A percentile compares a stretch with the other conserved stretches of the same genome.
These are phyloP conservation scores for Malacoraja senta DNA, from an alignment of 2,797 vertebrate species.

Conservation along the genomic window DNA sequence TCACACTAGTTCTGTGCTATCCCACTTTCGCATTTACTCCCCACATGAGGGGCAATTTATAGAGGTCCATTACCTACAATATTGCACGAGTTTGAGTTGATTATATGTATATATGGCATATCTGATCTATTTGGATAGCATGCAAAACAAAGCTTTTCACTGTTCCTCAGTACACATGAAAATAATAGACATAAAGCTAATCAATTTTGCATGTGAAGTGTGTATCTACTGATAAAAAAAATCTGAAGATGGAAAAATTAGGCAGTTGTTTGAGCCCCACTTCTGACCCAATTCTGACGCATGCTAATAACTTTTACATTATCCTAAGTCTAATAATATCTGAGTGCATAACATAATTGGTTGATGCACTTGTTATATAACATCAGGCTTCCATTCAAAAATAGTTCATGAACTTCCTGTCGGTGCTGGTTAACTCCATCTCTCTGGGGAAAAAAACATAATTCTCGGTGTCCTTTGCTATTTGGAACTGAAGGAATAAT, in stretches of 20 bases:
- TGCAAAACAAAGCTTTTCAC: too few relatives aligned
- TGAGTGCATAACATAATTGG: not conserved
- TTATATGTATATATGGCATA: too few relatives aligned
- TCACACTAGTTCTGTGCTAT: too few relatives aligned
- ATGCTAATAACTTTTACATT: not conserved
- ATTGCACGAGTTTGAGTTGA: too few relatives aligned
- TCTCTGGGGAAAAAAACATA: not conserved
- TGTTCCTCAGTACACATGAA: too few relatives aligned
- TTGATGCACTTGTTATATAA: not conserved
- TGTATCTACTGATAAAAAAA: not conserved
- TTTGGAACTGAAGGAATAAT: slow-evolving; percentile 13
- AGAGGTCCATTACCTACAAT: too few relatives aligned
- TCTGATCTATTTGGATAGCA: too few relatives aligned
- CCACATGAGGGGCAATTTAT: too few relatives aligned
- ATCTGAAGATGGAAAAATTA: not conserved
- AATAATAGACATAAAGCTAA: too few relatives aligned
- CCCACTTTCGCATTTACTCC: too few relatives aligned
- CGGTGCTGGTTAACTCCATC: not conserved
- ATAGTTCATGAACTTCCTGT: not conserved
- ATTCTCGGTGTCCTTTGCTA: not conserved
- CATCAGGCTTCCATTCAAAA: not conserved
- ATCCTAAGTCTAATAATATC: not conserved
- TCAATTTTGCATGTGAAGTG: not conserved
- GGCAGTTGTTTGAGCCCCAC: not conserved
- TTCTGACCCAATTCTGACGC: not conserved